These are phyloP conservation scores for Pseudochromis fuscus DNA, from an alignment of 2,797 vertebrate genomes.

Conservation along the genomic window DNA sequence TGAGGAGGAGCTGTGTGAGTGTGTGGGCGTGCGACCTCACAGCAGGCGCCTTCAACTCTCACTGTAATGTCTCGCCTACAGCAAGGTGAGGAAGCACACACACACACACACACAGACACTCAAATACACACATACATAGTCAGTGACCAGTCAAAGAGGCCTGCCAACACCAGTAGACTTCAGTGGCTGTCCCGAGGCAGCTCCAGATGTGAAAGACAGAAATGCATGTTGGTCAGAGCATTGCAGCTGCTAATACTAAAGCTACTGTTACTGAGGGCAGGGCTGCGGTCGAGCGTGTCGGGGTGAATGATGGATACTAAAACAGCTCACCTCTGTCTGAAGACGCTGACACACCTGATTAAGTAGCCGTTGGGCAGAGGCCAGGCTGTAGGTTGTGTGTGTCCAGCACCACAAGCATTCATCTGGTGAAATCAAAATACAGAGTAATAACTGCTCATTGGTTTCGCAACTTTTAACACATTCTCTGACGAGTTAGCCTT, in stretches of 20 bases:
- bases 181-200: slow-evolving; percentile 51
- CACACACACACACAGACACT: slow-evolving; percentile 22
- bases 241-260: slow-evolving; percentile 45
- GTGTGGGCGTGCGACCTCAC: slow-evolving; percentile 55
- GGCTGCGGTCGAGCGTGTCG: slow-evolving; percentile 1
- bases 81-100: slow-evolving; percentile 63
- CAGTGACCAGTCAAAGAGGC: slow-evolving; percentile 52
- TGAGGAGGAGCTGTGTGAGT: slow-evolving; percentile 40
- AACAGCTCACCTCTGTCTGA: slow-evolving; percentile 32
- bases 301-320: slow-evolving; percentile 22
- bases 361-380: neutral
- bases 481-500: neutral
- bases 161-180: slow-evolving; percentile 70
- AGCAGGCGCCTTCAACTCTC: slow-evolving; percentile 42
- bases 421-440: no score
- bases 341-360: slow-evolving; percentile 19
- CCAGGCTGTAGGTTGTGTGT: no score
- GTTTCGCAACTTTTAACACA: slow-evolving; percentile 2
- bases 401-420: no score
- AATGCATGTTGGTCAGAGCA: slow-evolving; percentile 42
- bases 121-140: slow-evolving; percentile 22
- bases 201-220: slow-evolving; percentile 70
- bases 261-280: slow-evolving; percentile 39
- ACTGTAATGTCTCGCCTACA: slow-evolving; percentile 52
- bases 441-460: neutral